These are phyloP conservation scores for Percopsis omiscomaycus DNA, from an alignment of 2,797 vertebrate species.

Conservation along the genomic window DNA sequence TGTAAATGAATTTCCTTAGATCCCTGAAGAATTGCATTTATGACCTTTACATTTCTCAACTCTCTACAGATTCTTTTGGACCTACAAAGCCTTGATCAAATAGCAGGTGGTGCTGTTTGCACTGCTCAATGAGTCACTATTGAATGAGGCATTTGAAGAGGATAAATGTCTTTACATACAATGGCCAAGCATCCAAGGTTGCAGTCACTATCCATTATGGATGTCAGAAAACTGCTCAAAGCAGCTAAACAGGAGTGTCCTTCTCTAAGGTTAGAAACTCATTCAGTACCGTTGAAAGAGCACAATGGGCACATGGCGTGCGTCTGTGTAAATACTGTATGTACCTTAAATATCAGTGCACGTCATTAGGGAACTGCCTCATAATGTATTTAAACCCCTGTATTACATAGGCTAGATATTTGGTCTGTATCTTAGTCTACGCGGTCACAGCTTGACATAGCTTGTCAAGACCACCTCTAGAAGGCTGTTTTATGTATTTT, in stretches of 20 bases:
- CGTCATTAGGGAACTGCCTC: too few species aligned
- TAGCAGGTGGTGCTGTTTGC: neutral
- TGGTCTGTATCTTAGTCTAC: too few species aligned
- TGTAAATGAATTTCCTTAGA: neutral
- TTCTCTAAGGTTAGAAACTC: slow-evolving; percentile 46
- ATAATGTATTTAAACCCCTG: too few species aligned
- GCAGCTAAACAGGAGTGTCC: slow-evolving; percentile 36
- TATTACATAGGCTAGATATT: too few species aligned
- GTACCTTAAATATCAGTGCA: neutral
- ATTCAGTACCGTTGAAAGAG: slow-evolving; percentile 12
- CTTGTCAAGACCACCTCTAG: too few species aligned
- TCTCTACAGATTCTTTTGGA: slow-evolving; percentile 5
- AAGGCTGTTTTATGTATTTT: too few species aligned
- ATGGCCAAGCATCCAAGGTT: slow-evolving; percentile 4
- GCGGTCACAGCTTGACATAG: too few species aligned
- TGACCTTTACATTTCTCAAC: neutral
- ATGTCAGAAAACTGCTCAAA: slow-evolving; percentile 37
- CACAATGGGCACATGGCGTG: slow-evolving; percentile 1
- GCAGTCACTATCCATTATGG: slow-evolving; percentile 34
- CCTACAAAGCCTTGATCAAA: slow-evolving; percentile 27
- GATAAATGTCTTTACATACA: slow-evolving; percentile 28
- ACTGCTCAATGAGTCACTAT: slow-evolving; percentile 18
- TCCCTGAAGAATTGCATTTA: neutral
- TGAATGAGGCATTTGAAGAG: slow-evolving; percentile 17
- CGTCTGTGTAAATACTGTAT: slow-evolving; percentile 2